Base-by-base conservation (phyloP, 2,113 vertebrate genomes). In the Hepsetus odoe region DNA sequence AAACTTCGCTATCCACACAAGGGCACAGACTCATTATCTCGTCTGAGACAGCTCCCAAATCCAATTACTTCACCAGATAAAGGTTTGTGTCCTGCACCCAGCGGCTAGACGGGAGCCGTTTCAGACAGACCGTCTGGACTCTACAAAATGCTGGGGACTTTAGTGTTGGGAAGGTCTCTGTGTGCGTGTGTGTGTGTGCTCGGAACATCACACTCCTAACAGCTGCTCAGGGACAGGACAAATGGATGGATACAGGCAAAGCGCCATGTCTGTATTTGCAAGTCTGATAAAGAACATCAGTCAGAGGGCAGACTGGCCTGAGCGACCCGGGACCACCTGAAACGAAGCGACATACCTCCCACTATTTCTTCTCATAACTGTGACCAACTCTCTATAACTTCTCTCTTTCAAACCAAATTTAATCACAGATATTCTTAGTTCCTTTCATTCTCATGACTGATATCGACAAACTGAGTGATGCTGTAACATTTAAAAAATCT, bases 221-320 rank as follows among this genome's bases (percentile, higher is more conserved):
- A 67, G 74, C 62, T 66, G 49, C 42, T 56, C 1, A 11, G 62
- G 62, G 49, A 55, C 49, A 28, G 46, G 32, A 55, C 35, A 22
- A 56, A 30, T 16, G 51, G 62, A 26, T 30, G 46, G 9, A 32
- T 49, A 65, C 10, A 66, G 32, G 61, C 46, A 68, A 32, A 46
- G 26, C 7, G 9, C 66, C 38, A 69, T 65, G 58, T 44, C 35
- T 68, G 10, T 14, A 67, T 76, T 76, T 76, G 65, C 65, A 77
- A 77, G 35, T 69, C 64, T 59, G 38, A 68, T 56, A 53, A 16
- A 58, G 49, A 51, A n/a, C 61, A 51, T 35, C 14, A 40, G 11
- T 44, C 51, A 22, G 22, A 30, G 35, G 12, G 11, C 49, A 51
- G 28, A 14, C 14, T 74, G 44, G 59, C 20, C 58, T 35, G n/a